Percentiles rank a stretch among this genome's conserved stretches.
Conservation (phyloP, 2,113 vertebrate species). For the Neotragus moschatus region DNA sequence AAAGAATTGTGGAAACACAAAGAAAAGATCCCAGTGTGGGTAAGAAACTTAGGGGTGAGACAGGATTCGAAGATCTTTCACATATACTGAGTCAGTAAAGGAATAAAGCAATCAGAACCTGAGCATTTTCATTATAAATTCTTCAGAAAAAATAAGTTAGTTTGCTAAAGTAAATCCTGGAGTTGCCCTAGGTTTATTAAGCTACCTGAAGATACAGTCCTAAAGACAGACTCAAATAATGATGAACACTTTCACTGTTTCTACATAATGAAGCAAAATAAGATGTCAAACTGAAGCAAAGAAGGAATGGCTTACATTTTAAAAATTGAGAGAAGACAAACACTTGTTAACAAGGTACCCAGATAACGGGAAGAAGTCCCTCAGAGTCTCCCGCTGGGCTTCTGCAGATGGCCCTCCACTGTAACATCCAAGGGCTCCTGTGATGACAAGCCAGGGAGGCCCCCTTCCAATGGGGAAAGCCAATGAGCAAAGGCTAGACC, state of each 20-base stretch:
- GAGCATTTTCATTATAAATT: background rate
- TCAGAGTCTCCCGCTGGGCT: too few species aligned
- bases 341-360: background rate
- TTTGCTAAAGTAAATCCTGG: background rate
- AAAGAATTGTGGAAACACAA: background rate
- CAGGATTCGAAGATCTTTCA: background rate
- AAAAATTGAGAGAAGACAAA: background rate
- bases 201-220: background rate
- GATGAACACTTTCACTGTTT: background rate
- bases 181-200: background rate
- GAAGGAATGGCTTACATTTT: background rate
- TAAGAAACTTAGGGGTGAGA: background rate
- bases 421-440: fast-evolving
- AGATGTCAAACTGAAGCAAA: background rate
- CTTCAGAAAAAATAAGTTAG: conserved; percentile 28
- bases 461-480: background rate
- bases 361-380: background rate
- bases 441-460: background rate
- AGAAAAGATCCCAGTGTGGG: background rate
- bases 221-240: background rate
- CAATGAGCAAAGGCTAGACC: background rate
- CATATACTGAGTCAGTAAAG: background rate
- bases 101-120: background rate
- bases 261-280: background rate
- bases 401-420: background rate